Percentiles rank a stretch among this genome's conserved stretches.
These are phyloP conservation scores for Lymantria monacha DNA, from an alignment of 2,888 invertebrate genomes.

Conservation along the genomic window DNA sequence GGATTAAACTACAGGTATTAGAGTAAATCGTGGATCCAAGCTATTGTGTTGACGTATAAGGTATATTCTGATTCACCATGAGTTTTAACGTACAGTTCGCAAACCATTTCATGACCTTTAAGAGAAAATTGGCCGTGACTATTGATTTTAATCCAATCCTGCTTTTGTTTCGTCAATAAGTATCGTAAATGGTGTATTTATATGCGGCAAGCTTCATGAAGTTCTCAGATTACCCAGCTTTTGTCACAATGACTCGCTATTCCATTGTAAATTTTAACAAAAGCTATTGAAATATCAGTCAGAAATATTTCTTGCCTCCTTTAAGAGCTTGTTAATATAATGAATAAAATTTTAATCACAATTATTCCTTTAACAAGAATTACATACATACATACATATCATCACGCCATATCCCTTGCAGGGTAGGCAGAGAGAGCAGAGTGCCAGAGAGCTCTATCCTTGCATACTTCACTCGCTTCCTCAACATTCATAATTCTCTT, in stretches of 20 bases:
- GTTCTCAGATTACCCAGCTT: slow-evolving; percentile 18
- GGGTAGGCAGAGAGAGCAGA: no score
- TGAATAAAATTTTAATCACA: not conserved
- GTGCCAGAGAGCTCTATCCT: no score
- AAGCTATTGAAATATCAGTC: slow-evolving; percentile 3
- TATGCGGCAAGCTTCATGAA: slow-evolving; percentile 9
- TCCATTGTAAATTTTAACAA: slow-evolving; percentile 15
- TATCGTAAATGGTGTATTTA: slow-evolving; percentile 14
- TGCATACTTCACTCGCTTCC: no score
- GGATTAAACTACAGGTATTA: slow-evolving; percentile 61
- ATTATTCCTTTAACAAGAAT: not conserved
- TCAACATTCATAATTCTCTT: no score
- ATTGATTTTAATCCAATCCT: slow-evolving; percentile 51
- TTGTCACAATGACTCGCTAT: slow-evolving; percentile 20
- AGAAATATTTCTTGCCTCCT: not conserved
- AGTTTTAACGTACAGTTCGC: slow-evolving; percentile 48
- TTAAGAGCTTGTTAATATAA: not conserved
- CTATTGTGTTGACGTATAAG: slow-evolving; percentile 66
- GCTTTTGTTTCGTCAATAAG: slow-evolving; percentile 32
- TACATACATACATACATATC: no score
- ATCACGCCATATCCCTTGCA: no score
- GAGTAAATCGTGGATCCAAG: slow-evolving; percentile 56
- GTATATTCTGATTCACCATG: slow-evolving; percentile 49
- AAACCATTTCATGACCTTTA: slow-evolving; percentile 48
- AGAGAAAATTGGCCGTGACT: slow-evolving; percentile 54